A percentile compares a stretch with the other conserved stretches of the same genome.
Conservation (phyloP, 2,113 vertebrate genomes). For the Solea solea region DNA sequence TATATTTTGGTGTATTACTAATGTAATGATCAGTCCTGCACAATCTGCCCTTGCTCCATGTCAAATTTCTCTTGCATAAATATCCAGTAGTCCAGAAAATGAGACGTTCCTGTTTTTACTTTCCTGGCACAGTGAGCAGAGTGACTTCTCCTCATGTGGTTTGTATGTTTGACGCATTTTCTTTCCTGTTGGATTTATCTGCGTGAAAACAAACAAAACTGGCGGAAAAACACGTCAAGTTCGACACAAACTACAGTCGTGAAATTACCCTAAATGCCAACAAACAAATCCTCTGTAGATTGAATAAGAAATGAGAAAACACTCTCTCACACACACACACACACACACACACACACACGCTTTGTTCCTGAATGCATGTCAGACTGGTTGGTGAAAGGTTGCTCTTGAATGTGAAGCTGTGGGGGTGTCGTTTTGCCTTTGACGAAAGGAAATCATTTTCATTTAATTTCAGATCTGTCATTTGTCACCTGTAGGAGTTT, state of each 20-base stretch:
- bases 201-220: background rate
- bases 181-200: background rate
- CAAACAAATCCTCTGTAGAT: conserved; percentile 30
- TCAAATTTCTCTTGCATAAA: too few relatives aligned
- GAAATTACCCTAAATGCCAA: conserved; percentile 6
- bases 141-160: background rate
- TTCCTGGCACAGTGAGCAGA: background rate
- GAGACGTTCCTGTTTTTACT: background rate
- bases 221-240: background rate
- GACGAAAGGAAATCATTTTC: conserved; percentile 1
- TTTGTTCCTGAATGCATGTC: conserved; percentile 23
- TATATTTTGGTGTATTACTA: too few relatives aligned
- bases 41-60: background rate
- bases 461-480: conserved; percentile 13
- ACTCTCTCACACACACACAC: too few relatives aligned
- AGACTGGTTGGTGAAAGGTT: conserved; percentile 4
- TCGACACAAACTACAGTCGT: background rate
- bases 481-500: background rate
- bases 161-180: background rate
- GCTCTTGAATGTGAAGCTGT: conserved; percentile 9
- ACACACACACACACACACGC: background rate
- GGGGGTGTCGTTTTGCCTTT: conserved; percentile 6
- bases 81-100: background rate
- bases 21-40: background rate
- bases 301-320: conserved; percentile 34